These are phyloP conservation scores for Phyllostomus discolor DNA, from an alignment of 2,113 vertebrate species.

Conservation along the genomic window DNA sequence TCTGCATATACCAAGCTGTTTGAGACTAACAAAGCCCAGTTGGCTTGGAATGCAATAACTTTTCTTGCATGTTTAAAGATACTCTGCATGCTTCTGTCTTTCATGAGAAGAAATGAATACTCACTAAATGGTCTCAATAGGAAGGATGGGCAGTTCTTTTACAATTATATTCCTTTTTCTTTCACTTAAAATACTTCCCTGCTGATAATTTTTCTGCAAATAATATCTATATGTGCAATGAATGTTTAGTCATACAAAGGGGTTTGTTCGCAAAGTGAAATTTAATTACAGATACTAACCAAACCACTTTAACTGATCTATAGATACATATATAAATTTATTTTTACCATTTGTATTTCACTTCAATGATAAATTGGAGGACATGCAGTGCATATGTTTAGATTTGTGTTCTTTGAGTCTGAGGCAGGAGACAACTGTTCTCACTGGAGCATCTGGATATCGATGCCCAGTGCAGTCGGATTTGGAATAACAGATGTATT, in stretches of 20 bases:
- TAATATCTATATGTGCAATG: not conserved
- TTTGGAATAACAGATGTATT: conserved; percentile 39
- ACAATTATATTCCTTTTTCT: not conserved
- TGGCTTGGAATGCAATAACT: conserved; percentile 22
- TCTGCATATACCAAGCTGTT: not conserved
- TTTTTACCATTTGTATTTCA: conserved; percentile 46
- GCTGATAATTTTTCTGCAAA: not conserved
- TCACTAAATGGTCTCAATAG: not conserved
- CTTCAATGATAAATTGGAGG: conserved; percentile 55
- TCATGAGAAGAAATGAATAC: conserved; percentile 47
- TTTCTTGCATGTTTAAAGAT: conserved; percentile 62
- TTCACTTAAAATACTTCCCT: not conserved
- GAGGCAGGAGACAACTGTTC: conserved; percentile 61
- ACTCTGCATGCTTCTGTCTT: conserved; percentile 51
- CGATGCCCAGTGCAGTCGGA: conserved; percentile 11
- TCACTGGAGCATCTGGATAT: conserved; percentile 29
- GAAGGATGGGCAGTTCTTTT: not conserved
- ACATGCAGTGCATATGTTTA: conserved; percentile 22
- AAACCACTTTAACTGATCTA: conserved; percentile 48
- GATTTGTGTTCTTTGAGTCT: conserved; percentile 50
- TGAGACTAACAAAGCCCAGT: conserved; percentile 54
- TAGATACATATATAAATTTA: conserved; percentile 11
- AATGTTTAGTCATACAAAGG: conserved; percentile 31
- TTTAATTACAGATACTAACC: conserved; percentile 67
- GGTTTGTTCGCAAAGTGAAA: conserved; percentile 49